Percentiles rank a stretch among this genome's conserved stretches.
Conservation (phyloP, 1,140 invertebrate species). For the Himalopsyche phryganea region DNA sequence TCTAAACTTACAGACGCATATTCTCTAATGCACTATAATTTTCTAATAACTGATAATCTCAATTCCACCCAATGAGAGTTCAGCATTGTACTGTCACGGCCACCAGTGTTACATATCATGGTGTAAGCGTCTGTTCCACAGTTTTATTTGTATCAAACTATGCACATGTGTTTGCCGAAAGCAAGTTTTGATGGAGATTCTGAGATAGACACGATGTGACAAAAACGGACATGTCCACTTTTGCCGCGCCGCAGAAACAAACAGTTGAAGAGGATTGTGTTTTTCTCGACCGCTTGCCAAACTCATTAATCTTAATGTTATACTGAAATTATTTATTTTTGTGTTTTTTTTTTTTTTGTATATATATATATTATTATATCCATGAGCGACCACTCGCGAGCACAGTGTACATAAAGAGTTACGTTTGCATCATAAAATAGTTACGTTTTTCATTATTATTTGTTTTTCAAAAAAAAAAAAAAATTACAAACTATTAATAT, state of each 20-base stretch:
- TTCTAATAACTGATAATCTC: too few relatives aligned
- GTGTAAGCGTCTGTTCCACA: too few relatives aligned
- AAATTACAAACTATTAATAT: neutral
- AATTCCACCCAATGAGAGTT: neutral
- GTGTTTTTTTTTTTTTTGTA: constrained; percentile 10
- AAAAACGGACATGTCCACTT: too few relatives aligned
- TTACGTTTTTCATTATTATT: neutral
- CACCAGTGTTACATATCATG: too few relatives aligned
- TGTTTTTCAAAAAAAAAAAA: neutral
- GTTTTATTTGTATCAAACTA: too few relatives aligned
- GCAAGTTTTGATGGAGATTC: neutral
- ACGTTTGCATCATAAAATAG: constrained; percentile 19
- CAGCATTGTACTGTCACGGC: too few relatives aligned
- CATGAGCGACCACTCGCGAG: constrained; percentile 2
- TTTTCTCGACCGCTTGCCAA: constrained; percentile 10
- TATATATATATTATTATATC: constrained; percentile 8
- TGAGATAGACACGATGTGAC: too few relatives aligned
- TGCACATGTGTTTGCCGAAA: neutral
- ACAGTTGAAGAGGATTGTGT: too few relatives aligned
- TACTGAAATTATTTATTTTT: constrained; percentile 9
- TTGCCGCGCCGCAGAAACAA: too few relatives aligned
- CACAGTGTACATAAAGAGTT: constrained; percentile 30
- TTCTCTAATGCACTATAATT: too few relatives aligned
- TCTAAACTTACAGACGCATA: too few relatives aligned
- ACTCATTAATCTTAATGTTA: constrained; percentile 3